These are phyloP conservation scores for Scolopax bukidnonensis DNA, from an alignment of 2,797 vertebrate genomes.

Conservation along the genomic window DNA sequence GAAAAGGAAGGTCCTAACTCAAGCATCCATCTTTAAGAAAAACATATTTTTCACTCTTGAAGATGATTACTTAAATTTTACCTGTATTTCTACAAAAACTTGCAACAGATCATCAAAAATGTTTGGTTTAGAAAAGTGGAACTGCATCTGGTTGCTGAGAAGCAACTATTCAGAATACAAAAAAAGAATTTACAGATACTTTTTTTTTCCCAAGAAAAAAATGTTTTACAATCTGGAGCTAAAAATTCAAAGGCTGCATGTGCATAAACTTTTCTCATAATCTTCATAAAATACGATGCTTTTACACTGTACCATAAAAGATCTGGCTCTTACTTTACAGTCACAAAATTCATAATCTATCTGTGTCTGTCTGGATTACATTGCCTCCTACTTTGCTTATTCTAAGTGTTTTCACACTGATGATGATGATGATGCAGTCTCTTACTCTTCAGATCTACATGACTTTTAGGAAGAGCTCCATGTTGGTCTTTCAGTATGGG, in stretches of 20 bases:
- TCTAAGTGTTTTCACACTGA: not conserved
- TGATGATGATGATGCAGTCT: not conserved
- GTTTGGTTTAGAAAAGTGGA: slow-evolving; percentile 7
- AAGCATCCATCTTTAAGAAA: not conserved
- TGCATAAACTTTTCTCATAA: not conserved
- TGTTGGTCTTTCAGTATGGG: not conserved
- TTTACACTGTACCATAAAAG: not conserved
- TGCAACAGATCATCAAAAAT: not conserved
- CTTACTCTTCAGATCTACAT: not conserved
- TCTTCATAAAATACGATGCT: not conserved
- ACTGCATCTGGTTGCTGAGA: not conserved
- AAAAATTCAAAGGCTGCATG: not conserved
- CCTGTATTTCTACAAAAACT: not conserved
- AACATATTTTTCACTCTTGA: not conserved
- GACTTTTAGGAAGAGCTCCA: not conserved
- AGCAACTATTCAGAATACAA: not conserved
- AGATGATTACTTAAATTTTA: not conserved
- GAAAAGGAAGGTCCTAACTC: not conserved
- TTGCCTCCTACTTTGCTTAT: not conserved
- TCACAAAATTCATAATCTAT: not conserved
- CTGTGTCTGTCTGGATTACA: not conserved
- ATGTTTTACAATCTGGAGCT: not conserved
- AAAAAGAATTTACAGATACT: not conserved
- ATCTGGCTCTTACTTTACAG: not conserved
- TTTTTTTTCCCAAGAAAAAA: not conserved